These are phyloP conservation scores for Nephrotoma appendiculata DNA, from an alignment of 2,888 invertebrate species.

Conservation along the genomic window DNA sequence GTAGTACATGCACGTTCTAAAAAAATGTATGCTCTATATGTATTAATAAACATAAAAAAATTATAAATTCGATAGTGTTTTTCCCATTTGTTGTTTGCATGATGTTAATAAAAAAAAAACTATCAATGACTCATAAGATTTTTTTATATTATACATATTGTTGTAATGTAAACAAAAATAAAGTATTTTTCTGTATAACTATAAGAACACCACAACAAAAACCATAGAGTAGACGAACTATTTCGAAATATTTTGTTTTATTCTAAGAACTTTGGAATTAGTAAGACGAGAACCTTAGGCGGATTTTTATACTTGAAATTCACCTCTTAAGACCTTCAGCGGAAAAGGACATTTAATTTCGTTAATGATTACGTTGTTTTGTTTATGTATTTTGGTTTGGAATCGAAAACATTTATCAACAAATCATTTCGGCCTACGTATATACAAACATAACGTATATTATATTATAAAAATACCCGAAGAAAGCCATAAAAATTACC, in stretches of 20 bases:
- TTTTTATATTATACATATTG: not conserved
- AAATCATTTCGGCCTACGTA: not conserved
- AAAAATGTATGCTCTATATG: not conserved
- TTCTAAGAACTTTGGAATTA: not conserved
- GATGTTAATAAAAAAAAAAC: not conserved
- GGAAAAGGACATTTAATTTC: not conserved
- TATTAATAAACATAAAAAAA: not conserved
- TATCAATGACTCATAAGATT: not conserved
- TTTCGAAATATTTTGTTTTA: not conserved
- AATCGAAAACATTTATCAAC: not conserved
- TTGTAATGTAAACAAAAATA: not conserved
- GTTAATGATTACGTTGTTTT: not conserved
- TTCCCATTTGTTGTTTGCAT: not conserved
- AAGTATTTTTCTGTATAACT: not conserved
- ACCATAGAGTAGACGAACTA: not conserved
- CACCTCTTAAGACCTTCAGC: not conserved
- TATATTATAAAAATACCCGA: not conserved
- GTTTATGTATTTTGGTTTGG: not conserved
- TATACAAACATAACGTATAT: not conserved
- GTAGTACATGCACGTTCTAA: not conserved
- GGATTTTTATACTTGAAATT: not conserved
- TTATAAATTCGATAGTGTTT: not conserved
- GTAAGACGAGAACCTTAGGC: not conserved
- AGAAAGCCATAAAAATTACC: not conserved
- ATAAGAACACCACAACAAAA: not conserved